phyloP scores from a whole-genome alignment of 2,888 invertebrate species.

The Blera fallax region DNA sequence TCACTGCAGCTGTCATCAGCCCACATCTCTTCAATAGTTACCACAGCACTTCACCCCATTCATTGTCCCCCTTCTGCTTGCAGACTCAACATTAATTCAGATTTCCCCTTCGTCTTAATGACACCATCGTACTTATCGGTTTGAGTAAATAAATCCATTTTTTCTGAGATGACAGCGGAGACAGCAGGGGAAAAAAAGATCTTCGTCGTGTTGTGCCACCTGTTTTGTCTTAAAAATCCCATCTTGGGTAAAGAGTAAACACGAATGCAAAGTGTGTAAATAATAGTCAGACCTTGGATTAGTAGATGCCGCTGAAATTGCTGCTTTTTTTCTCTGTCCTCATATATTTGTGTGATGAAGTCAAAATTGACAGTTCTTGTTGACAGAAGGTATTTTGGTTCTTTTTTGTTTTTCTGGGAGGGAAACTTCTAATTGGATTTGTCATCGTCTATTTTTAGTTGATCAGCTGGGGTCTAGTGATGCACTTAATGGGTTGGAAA shows the following conservation, averaged over 20 bases:
- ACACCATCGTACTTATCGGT: not conserved
- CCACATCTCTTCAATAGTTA: not conserved
- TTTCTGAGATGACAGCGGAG: not conserved
- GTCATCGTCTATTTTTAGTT: slow-evolving; percentile 32
- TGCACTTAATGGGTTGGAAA: not conserved
- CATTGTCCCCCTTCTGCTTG: not conserved
- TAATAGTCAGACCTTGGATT: slow-evolving; percentile 28
- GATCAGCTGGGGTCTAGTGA: slow-evolving; percentile 17
- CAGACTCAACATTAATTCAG: not conserved
- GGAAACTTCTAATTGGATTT: slow-evolving; percentile 28
- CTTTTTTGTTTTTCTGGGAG: not conserved
- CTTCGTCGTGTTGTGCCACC: slow-evolving; percentile 29
- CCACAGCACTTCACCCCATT: not conserved
- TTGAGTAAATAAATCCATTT: slow-evolving; percentile 1
- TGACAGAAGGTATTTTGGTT: slow-evolving; percentile 36
- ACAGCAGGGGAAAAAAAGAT: not conserved
- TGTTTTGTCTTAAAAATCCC: slow-evolving; percentile 29
- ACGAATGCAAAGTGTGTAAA: slow-evolving; percentile 45
- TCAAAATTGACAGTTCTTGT: slow-evolving; percentile 27
- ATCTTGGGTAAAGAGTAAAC: slow-evolving; percentile 21
- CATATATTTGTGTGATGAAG: not conserved
- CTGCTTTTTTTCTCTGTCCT: too few relatives aligned
- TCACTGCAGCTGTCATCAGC: not conserved
- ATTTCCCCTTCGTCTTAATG: not conserved
- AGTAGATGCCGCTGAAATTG: slow-evolving; percentile 16